Evolutionary conservation across 2,888 invertebrate species (phyloP).

Genomic region (Pristionchus maxplancki): DNA sequence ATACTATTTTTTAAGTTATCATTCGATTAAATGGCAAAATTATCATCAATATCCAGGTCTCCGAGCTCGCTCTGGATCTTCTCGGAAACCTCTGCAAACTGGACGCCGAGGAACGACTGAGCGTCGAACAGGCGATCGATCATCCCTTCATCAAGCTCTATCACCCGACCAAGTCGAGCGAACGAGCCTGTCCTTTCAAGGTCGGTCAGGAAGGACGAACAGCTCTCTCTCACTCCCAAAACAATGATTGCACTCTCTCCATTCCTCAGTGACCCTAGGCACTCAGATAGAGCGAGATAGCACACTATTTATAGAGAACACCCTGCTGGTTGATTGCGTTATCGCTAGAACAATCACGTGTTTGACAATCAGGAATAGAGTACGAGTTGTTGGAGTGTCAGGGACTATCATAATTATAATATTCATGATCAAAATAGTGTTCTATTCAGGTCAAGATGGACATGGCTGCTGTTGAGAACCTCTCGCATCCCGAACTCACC

Average conservation of each 20-base stretch:
- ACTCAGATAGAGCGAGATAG: neutral
- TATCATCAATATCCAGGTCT: slow-evolving; percentile 33
- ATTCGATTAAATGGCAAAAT: too few relatives aligned
- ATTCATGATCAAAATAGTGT: neutral
- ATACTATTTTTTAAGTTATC: too few relatives aligned
- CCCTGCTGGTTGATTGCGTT: neutral
- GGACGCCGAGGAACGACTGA: slow-evolving; percentile 64
- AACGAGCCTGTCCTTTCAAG: slow-evolving; percentile 69
- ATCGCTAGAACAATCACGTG: neutral
- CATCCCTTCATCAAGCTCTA: slow-evolving; percentile 67
- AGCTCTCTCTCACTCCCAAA: neutral
- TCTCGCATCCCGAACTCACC: slow-evolving; percentile 68
- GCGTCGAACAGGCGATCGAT: slow-evolving; percentile 67
- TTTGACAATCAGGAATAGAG: too few relatives aligned
- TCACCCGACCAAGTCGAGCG: slow-evolving; percentile 56
- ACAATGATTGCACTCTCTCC: neutral
- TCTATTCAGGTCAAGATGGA: slow-evolving; percentile 71
- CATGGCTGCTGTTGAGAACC: slow-evolving; percentile 73
- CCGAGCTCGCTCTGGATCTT: slow-evolving; percentile 63
- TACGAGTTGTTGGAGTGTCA: too few relatives aligned
- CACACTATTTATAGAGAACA: neutral
- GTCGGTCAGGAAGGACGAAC: slow-evolving; percentile 52
- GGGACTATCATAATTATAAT: too few relatives aligned
- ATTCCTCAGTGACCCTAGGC: neutral
- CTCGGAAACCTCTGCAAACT: slow-evolving; percentile 63